These are phyloP conservation scores for Columba guinea DNA, from an alignment of 2,797 vertebrate genomes.

Conservation along the genomic window DNA sequence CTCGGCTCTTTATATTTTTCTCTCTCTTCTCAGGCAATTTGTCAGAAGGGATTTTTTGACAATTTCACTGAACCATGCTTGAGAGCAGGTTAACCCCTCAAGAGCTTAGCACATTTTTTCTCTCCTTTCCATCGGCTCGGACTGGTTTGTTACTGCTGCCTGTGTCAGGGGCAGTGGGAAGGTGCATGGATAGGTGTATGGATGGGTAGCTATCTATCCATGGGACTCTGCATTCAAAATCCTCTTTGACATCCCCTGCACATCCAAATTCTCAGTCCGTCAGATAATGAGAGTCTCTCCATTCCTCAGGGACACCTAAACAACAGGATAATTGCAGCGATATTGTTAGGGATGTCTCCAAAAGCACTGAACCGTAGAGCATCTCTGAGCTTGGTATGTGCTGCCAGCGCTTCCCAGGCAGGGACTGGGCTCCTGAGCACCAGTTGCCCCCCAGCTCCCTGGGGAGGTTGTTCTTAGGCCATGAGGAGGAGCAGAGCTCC, in stretches of 20 bases:
- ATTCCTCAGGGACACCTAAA: background rate
- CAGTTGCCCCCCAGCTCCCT: background rate
- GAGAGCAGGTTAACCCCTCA: constrained; percentile 69
- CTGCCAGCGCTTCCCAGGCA: background rate
- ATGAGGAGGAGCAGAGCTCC: background rate
- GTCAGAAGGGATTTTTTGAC: constrained; percentile 75
- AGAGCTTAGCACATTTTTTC: background rate
- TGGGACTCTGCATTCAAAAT: background rate
- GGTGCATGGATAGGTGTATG: background rate
- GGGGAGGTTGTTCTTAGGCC: background rate
- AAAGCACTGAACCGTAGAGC: background rate
- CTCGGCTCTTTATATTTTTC: constrained; percentile 52
- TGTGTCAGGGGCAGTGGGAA: background rate
- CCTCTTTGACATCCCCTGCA: background rate
- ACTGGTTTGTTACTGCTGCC: background rate
- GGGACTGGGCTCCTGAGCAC: background rate
- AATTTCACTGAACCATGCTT: constrained; percentile 72
- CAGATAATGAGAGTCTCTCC: background rate
- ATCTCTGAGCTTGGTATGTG: background rate
- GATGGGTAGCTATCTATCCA: background rate
- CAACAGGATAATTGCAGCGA: background rate
- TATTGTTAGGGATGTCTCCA: background rate
- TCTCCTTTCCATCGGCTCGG: background rate
- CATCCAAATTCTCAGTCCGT: background rate
- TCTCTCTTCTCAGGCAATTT: constrained; percentile 75